Conservation (phyloP, 2,888 invertebrate species). For the Heliconius ismenius region DNA sequence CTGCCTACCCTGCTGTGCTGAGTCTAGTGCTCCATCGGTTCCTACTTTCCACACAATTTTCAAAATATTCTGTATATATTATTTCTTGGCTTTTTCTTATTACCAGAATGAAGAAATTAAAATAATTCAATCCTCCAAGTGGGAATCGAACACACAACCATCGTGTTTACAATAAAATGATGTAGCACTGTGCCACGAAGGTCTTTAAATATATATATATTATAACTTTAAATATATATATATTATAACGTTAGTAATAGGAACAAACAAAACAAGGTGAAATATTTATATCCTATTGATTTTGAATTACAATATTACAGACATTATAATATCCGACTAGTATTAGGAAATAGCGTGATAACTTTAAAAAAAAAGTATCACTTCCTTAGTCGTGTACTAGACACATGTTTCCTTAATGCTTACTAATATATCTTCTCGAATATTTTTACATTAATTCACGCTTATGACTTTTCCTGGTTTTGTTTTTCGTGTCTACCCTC, state of each 20-base stretch:
- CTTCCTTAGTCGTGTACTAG: conserved; percentile 13
- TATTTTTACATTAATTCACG: conserved; percentile 23
- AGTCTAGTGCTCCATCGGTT: too few relatives aligned
- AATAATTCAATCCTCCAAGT: neutral
- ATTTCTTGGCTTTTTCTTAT: too few relatives aligned
- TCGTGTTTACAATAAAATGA: neutral
- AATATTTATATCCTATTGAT: neutral
- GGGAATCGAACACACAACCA: neutral
- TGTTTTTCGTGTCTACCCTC: neutral
- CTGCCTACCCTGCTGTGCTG: too few relatives aligned
- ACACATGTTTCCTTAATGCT: conserved; percentile 21
- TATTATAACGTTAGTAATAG: neutral
- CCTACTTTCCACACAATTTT: too few relatives aligned
- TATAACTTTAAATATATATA: too few relatives aligned
- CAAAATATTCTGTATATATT: too few relatives aligned
- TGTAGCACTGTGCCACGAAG: too few relatives aligned
- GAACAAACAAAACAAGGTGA: neutral
- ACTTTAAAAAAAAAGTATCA: neutral
- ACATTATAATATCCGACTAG: conserved; percentile 1
- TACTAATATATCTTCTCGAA: conserved; percentile 27
- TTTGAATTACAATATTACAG: conserved; percentile 3
- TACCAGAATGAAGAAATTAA: neutral
- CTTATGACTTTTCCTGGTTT: conserved; percentile 1
- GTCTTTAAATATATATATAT: too few relatives aligned
- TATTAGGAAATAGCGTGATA: conserved; percentile 19